A percentile compares a stretch with the other conserved stretches of the same genome.
Conservation (phyloP, 2,797 vertebrate species). For the Rhodeus uyekii region DNA sequence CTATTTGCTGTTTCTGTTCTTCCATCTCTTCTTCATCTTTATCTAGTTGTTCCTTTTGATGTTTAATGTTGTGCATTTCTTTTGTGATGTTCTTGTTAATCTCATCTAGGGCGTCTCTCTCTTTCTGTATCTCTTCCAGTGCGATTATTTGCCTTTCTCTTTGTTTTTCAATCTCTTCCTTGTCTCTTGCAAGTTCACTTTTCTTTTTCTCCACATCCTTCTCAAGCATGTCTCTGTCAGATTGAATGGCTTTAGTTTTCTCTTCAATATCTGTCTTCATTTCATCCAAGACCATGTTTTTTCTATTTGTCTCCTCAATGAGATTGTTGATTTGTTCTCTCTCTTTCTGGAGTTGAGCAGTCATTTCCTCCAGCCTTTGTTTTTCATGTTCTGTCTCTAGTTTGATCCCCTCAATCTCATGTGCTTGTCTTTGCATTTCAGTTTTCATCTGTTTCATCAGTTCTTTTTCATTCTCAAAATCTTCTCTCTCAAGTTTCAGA, state of each 20-base stretch:
- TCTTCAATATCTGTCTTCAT: background rate
- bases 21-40: background rate
- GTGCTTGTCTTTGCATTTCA: background rate
- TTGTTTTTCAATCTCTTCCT: background rate
- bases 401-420: background rate
- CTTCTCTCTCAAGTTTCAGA: background rate
- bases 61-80: background rate
- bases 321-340: background rate
- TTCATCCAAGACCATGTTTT: background rate
- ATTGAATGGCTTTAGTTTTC: background rate
- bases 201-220: background rate
- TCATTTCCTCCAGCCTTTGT: background rate
- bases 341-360: constrained; percentile 15
- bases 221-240: background rate
- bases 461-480: background rate
- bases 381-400: background rate
- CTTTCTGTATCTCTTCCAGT: background rate
- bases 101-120: background rate
- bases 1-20: background rate
- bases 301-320: background rate
- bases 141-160: background rate
- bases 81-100: background rate
- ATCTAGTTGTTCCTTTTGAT: background rate
- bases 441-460: background rate
- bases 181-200: background rate